Percentiles rank a stretch among this genome's conserved stretches.
These are phyloP conservation scores for Ceratina japonica DNA, from an alignment of 1,140 invertebrate genomes.

Conservation along the genomic window DNA sequence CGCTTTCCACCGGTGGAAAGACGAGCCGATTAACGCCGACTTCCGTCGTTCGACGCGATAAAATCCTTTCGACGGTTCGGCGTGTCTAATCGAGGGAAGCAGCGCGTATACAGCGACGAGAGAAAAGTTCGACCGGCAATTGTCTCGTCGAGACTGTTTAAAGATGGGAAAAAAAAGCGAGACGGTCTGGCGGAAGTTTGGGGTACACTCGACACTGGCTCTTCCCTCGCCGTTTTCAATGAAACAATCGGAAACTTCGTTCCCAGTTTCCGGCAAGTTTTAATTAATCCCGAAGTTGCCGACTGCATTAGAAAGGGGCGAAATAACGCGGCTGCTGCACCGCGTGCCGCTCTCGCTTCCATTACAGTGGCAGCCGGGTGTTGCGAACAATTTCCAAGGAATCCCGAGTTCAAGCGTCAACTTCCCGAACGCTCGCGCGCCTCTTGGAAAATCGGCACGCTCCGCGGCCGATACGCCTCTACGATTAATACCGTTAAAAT, in stretches of 20 bases:
- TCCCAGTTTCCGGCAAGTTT: constrained; percentile 17
- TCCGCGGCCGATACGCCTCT: too few species aligned
- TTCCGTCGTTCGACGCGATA: too few species aligned
- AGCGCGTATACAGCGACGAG: not conserved
- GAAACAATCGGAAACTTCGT: constrained; percentile 23
- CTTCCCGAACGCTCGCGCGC: not conserved
- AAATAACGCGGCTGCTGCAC: not conserved
- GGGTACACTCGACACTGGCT: not conserved
- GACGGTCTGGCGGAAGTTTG: not conserved
- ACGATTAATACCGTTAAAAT: too few species aligned
- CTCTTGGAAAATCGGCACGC: constrained; percentile 4
- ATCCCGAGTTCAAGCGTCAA: constrained; percentile 16
- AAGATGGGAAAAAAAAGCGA: not conserved
- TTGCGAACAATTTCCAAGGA: constrained; percentile 33
- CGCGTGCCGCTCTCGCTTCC: not conserved
- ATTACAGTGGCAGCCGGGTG: constrained; percentile 9
- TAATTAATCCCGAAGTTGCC: constrained; percentile 40
- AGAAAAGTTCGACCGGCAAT: constrained; percentile 10
- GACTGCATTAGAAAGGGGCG: not conserved
- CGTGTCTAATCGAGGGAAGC: constrained; percentile 6
- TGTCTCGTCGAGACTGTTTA: not conserved
- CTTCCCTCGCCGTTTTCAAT: constrained; percentile 1
- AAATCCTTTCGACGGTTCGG: too few species aligned
- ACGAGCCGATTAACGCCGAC: not conserved
- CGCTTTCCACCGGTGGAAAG: not conserved